Conservation (phyloP, 2,113 vertebrate genomes). For the Chloroceryle aenea region DNA sequence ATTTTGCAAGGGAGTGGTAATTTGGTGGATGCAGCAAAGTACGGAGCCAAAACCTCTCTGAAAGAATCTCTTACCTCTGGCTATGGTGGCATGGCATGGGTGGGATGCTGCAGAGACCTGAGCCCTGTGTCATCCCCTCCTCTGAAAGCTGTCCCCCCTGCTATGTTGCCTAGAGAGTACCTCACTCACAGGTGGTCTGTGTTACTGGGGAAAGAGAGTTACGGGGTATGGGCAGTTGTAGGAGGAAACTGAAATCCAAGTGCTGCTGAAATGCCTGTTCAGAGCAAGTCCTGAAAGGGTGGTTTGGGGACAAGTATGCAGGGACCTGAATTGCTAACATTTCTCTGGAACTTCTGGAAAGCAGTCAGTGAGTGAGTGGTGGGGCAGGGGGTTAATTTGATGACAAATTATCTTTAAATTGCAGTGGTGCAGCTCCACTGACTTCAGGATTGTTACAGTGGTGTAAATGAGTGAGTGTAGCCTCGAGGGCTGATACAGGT, state of each 20-base stretch:
- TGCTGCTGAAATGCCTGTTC: background rate
- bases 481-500: background rate
- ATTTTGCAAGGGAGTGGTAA: background rate
- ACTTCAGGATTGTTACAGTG: background rate
- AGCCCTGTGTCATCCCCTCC: background rate
- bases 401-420: slow-evolving; percentile 4
- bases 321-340: rapidly evolving
- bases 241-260: background rate
- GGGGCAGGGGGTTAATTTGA: background rate
- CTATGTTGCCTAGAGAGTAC: rapidly evolving
- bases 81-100: background rate
- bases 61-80: background rate
- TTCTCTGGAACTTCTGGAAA: background rate
- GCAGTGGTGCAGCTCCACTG: background rate
- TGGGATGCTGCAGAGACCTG: background rate
- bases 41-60: background rate
- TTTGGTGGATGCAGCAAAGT: background rate
- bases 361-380: background rate
- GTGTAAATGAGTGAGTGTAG: background rate
- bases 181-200: background rate
- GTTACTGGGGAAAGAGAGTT: background rate
- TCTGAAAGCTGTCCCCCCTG: background rate
- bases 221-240: background rate
- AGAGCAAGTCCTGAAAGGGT: background rate
- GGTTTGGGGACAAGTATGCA: rapidly evolving